Base-by-base conservation (phyloP, 2,888 invertebrate species). In the Bedellia somnulentella region DNA sequence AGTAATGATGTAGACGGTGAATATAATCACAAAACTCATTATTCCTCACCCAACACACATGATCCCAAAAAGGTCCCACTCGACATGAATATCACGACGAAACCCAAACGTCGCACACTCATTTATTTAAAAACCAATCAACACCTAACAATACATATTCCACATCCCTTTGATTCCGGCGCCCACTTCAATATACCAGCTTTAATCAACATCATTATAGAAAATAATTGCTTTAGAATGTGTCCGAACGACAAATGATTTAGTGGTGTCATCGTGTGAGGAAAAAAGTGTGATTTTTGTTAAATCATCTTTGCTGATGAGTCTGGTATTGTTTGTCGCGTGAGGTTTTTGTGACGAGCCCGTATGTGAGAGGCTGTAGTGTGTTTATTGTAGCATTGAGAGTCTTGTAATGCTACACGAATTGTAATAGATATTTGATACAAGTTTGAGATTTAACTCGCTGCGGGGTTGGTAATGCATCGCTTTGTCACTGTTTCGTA, bases 231-330 rank as follows among this genome's bases (percentile, higher is more conserved):
- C 47, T 40, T 41, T 40, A 41, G 43, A 47, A 43, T 45, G 41
- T 29, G 28, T 23, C 29, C 27, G 27, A 21, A 26, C 36, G 42
- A 40, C 47, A 45, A n/a, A 45, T 46, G 42, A 35, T 38, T 31
- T 30, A 15, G 35, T 38, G 46, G 42, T 56, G 55, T 54, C 56
- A 44, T 52, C 44, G 40, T 39, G 37, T 52, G 56, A 53, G 49
- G 52, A 54, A 55, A 54, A 35, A 52, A 55, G 45, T 43, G 36
- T 32, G 38, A 41, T 53, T 52, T 35, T n/a, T 52, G 51, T 40
- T 34, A 28, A 33, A 51, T 57, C 56, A 57, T 52, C 36, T 43
- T 45, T 30, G 38, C 47, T 57, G 57, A 57, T 56, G 57, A 56
- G 51, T 17, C 39, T 35, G 37, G 23, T 29, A 29, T 32, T 34